A percentile compares a stretch with the other conserved stretches of the same genome.
Evolutionary conservation across 2,888 invertebrate species (phyloP).

Genomic region (Falcaria lacertinaria): DNA sequence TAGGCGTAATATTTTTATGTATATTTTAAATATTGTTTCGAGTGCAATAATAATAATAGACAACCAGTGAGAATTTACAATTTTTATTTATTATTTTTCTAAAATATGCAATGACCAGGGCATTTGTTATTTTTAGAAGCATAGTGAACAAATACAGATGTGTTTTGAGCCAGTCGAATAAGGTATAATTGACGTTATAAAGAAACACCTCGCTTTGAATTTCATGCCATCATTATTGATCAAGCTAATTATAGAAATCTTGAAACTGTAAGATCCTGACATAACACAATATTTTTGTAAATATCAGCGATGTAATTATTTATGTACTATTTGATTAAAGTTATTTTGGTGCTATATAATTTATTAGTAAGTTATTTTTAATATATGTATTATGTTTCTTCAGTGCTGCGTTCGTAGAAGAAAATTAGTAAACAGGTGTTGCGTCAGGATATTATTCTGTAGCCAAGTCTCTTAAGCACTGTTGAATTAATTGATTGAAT

Average conservation of each 20-base stretch:
- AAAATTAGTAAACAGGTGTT: not conserved
- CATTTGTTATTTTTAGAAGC: too few species aligned
- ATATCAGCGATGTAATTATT: not conserved
- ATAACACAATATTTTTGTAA: too few species aligned
- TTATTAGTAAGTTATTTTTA: not conserved
- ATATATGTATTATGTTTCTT: not conserved
- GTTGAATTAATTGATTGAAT: slow-evolving; percentile 51
- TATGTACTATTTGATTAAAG: not conserved
- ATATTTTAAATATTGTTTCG: slow-evolving; percentile 15
- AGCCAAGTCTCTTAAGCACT: slow-evolving; percentile 58
- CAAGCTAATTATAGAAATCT: not conserved
- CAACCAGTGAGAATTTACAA: slow-evolving; percentile 14
- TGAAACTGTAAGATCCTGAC: not conserved
- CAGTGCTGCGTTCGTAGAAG: not conserved
- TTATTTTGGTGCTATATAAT: slow-evolving; percentile 5
- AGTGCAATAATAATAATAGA: slow-evolving; percentile 21
- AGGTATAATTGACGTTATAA: too few species aligned
- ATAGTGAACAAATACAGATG: not conserved
- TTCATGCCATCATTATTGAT: too few species aligned
- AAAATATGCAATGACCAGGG: slow-evolving; percentile 2
- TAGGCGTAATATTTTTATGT: slow-evolving; percentile 27
- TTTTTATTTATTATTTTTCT: slow-evolving; percentile 17
- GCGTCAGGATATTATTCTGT: slow-evolving; percentile 38
- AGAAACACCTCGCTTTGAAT: too few species aligned
- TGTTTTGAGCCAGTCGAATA: not conserved